Conservation (phyloP, 2,113 vertebrate species). For the Zootoca vivipara region DNA sequence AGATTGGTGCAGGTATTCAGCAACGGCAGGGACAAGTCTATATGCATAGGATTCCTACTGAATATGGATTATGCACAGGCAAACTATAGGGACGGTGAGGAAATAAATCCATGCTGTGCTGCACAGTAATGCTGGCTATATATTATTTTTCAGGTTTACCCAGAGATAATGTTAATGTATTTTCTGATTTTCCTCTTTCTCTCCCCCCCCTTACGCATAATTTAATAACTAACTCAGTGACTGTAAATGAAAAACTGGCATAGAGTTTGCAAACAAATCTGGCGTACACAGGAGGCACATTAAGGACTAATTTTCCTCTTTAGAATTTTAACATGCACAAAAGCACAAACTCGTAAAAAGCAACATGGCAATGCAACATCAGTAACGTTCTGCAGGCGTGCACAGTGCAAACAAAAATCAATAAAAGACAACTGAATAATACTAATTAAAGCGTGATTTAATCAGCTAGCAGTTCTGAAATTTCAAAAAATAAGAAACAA, state of each 20-base stretch:
- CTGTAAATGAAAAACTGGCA: slow-evolving; percentile 40
- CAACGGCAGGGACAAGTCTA: background rate
- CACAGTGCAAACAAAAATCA: background rate
- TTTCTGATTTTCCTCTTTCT: background rate
- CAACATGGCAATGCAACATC: background rate
- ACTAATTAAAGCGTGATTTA: slow-evolving; percentile 4
- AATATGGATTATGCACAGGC: background rate
- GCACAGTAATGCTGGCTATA: slow-evolving; percentile 2
- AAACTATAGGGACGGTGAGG: background rate
- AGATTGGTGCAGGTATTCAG: background rate
- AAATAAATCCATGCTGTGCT: slow-evolving; percentile 22
- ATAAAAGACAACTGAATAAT: slow-evolving; percentile 8
- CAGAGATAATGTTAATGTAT: background rate
- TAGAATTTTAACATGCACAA: slow-evolving; percentile 16
- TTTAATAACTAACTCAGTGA: slow-evolving; percentile 26
- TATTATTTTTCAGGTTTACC: slow-evolving; percentile 14
- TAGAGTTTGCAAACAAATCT: slow-evolving; percentile 34
- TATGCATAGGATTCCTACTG: background rate
- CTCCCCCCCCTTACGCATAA: background rate
- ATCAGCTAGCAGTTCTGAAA: background rate
- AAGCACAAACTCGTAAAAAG: slow-evolving; percentile 10
- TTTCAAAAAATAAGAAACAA: background rate
- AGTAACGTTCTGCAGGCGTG: background rate
- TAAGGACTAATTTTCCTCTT: background rate
- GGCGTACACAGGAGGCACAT: background rate